Percentiles rank a stretch among this genome's conserved stretches.
Evolutionary conservation across 2,113 vertebrate species (phyloP).

Genomic region (Origma solitaria): DNA sequence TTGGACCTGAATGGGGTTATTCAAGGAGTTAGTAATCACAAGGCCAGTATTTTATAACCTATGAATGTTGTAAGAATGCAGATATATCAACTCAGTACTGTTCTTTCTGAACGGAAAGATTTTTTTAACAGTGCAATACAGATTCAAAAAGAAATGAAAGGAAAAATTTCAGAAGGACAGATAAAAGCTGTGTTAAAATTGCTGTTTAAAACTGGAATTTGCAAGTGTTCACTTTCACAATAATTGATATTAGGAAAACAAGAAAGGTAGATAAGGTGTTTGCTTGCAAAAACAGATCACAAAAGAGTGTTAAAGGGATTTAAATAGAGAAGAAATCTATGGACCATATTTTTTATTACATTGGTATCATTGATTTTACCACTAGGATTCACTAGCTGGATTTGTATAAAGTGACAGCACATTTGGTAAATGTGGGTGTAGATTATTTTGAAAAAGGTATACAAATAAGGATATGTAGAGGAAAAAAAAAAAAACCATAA

Average conservation of each 20-base stretch:
- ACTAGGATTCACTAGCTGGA: neutral
- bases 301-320: neutral
- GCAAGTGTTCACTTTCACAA: neutral
- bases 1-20: constrained; percentile 9
- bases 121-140: neutral
- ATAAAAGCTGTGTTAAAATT: neutral
- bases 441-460: neutral
- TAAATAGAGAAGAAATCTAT: neutral
- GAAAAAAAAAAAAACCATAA: fast-evolving
- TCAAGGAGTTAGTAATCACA: constrained; percentile 18
- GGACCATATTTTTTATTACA: neutral
- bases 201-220: neutral
- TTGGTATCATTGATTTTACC: neutral
- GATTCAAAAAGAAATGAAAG: neutral
- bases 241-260: neutral
- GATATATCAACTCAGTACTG: neutral
- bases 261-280: neutral
- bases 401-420: neutral
- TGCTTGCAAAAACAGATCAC: neutral
- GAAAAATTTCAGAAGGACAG: neutral
- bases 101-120: neutral
- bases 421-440: neutral
- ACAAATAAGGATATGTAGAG: neutral
- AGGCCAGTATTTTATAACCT: neutral
- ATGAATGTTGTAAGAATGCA: neutral